Conservation (phyloP, 1,140 invertebrate species). For the Cotesia glomerata region DNA sequence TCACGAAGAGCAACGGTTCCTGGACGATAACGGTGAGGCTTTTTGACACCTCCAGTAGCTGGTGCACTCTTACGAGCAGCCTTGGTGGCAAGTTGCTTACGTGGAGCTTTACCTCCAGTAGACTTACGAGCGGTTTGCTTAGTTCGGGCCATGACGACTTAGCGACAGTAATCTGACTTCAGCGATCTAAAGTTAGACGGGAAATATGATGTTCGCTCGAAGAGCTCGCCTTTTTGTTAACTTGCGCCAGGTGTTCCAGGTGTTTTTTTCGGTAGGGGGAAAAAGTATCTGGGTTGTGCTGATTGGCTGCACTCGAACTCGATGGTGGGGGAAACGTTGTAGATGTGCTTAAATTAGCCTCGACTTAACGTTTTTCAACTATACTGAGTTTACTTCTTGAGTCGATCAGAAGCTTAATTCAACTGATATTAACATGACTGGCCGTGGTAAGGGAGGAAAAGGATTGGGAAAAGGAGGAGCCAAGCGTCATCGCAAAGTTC, state of each 20-base stretch:
- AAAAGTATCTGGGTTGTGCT: no score
- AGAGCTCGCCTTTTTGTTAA: not conserved
- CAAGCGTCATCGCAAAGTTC: no score
- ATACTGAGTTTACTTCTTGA: not conserved
- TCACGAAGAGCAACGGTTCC: no score
- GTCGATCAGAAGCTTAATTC: not conserved
- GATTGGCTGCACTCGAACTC: no score
- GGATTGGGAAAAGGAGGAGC: not conserved
- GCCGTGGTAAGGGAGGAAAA: conserved; percentile 14
- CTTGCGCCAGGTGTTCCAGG: no score
- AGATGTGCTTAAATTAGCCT: not conserved
- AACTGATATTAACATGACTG: not conserved
- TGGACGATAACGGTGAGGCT: no score
- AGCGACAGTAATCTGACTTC: not conserved
- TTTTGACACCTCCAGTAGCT: no score
- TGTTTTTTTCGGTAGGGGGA: no score
- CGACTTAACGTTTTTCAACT: not conserved
- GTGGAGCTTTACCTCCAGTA: not conserved
- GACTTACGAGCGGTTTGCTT: not conserved
- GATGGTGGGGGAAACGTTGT: no score
- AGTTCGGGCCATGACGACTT: not conserved
- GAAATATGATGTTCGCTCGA: not conserved
- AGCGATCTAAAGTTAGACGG: not conserved
- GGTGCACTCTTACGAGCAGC: no score
- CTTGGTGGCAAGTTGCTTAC: no score